A percentile compares a stretch with the other conserved stretches of the same genome.
Evolutionary conservation across 2,113 vertebrate species (phyloP).

Genomic region (Myrmophylax atrothorax): DNA sequence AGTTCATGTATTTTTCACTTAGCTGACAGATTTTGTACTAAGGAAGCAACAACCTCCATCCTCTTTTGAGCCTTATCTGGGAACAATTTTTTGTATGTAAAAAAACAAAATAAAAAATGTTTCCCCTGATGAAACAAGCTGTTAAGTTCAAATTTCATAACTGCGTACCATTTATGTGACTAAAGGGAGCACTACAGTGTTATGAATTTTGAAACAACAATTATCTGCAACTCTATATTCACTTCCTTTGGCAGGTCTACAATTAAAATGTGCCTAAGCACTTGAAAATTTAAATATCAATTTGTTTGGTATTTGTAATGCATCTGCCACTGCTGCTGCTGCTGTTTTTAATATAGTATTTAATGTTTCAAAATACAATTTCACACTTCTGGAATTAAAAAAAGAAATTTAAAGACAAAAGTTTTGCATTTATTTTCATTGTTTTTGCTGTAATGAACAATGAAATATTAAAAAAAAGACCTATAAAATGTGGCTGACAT

Average conservation of each 20-base stretch:
- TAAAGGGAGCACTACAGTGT: conserved; percentile 49
- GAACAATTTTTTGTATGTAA: conserved; percentile 6
- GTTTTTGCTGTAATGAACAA: neutral
- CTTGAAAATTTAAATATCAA: conserved; percentile 62
- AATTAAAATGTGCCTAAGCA: conserved; percentile 63
- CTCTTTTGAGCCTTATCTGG: neutral
- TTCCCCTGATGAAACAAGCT: conserved; percentile 33
- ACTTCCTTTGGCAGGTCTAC: conserved; percentile 64
- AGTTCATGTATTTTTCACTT: conserved; percentile 4
- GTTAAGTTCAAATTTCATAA: conserved; percentile 56
- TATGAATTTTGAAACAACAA: conserved; percentile 66
- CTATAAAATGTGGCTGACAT: neutral
- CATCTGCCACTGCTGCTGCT: conserved; percentile 13
- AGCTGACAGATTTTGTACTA: conserved; percentile 30
- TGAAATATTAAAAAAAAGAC: neutral
- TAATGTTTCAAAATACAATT: neutral
- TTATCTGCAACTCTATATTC: conserved; percentile 56
- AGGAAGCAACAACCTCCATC: neutral
- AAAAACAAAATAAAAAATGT: neutral
- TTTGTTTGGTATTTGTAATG: conserved; percentile 41
- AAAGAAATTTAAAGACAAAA: neutral
- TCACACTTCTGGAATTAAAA: neutral
- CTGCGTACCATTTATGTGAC: conserved; percentile 33
- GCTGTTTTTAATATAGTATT: conserved; percentile 7
- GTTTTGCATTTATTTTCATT: conserved; percentile 3